Conservation (phyloP, 2,113 vertebrate genomes). For the Struthio camelus region DNA sequence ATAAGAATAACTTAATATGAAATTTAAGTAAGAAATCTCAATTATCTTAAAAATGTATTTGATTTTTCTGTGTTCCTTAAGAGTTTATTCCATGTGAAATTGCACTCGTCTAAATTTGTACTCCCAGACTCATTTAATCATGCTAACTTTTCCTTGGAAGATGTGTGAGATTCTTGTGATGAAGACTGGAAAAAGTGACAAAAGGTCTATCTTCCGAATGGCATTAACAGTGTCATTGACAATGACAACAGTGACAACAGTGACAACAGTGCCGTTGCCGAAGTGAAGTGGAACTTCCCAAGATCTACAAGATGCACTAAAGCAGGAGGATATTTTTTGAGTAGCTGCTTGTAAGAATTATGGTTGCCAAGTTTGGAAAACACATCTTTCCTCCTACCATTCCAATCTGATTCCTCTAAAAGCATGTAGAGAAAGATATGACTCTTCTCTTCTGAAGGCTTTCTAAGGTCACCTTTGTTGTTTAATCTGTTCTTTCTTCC, state of each 20-base stretch:
- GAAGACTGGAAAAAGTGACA: background rate
- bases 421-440: rapidly evolving
- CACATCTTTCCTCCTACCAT: background rate
- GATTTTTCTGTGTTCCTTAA: background rate
- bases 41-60: background rate
- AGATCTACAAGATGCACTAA: background rate
- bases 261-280: background rate
- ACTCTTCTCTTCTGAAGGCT: background rate
- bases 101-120: background rate
- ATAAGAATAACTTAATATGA: background rate
- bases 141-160: background rate
- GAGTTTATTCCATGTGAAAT: background rate
- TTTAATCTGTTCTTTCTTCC: background rate
- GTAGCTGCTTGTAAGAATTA: background rate
- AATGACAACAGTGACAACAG: too few species aligned
- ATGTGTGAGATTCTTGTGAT: background rate
- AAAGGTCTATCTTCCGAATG: background rate
- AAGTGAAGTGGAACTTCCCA: background rate
- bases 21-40: background rate
- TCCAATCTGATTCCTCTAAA: background rate
- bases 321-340: background rate
- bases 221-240: background rate
- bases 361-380: background rate
- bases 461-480: background rate
- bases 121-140: background rate